Conservation (phyloP, 2,797 vertebrate species). For the Poeciliopsis paucimaculata region DNA sequence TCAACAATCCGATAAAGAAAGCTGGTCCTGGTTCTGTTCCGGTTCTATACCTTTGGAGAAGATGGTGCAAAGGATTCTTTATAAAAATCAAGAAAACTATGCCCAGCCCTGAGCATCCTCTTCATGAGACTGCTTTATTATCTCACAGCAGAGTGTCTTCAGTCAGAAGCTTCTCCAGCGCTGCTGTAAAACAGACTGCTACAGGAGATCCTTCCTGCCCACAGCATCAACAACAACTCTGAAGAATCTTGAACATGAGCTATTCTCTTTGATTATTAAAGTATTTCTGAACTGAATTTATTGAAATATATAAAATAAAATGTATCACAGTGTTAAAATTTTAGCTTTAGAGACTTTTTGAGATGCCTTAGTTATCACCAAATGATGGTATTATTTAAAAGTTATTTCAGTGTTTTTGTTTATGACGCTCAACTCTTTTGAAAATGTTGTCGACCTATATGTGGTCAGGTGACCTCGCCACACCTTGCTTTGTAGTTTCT, state of each 20-base stretch:
- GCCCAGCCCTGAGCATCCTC: not conserved
- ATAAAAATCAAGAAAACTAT: not conserved
- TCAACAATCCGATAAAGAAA: too few species aligned
- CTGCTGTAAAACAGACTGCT: not conserved
- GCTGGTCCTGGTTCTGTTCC: too few species aligned
- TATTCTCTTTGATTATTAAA: not conserved
- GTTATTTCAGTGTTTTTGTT: not conserved
- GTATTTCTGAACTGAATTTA: not conserved
- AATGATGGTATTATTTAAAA: not conserved
- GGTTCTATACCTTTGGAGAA: too few species aligned
- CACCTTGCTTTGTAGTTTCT: not conserved
- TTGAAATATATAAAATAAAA: not conserved
- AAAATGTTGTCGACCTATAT: not conserved
- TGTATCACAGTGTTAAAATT: not conserved
- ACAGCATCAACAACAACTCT: not conserved
- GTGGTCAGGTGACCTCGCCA: conserved; percentile 7
- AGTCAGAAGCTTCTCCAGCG: not conserved
- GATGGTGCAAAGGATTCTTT: too few species aligned
- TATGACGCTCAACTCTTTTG: not conserved
- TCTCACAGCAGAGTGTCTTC: not conserved
- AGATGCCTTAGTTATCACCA: not conserved
- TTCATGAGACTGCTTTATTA: not conserved
- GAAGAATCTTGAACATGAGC: not conserved
- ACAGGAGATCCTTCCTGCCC: not conserved
- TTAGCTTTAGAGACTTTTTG: not conserved